These are phyloP conservation scores for Clavelina lepadiformis DNA, from an alignment of 23 tunicate species.

Conservation along the genomic window DNA sequence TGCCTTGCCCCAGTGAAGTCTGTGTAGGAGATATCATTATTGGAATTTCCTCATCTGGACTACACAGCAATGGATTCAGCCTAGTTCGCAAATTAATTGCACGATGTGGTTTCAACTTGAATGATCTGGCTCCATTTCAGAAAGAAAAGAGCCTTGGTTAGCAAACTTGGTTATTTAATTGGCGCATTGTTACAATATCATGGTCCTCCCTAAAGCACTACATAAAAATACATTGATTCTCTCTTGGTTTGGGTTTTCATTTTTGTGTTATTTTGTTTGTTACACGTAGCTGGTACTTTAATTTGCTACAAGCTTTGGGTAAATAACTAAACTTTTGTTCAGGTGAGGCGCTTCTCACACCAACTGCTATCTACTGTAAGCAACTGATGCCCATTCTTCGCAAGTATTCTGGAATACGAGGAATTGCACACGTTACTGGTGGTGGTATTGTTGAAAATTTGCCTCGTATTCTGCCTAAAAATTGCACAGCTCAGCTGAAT, in stretches of 20 bases:
- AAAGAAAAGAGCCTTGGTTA: background rate
- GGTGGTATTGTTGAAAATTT: slow-evolving; percentile 76
- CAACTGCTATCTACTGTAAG: slow-evolving; percentile 65
- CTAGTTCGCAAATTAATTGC: slow-evolving; percentile 59
- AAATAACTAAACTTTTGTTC: too few species aligned
- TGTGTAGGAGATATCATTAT: slow-evolving; percentile 45
- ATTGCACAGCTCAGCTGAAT: slow-evolving; percentile 31
- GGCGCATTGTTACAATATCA: too few species aligned
- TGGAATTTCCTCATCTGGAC: slow-evolving; percentile 62
- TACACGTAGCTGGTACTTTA: too few species aligned
- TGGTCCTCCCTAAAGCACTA: too few species aligned
- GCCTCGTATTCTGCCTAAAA: slow-evolving; percentile 53
- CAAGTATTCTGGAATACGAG: slow-evolving; percentile 6
- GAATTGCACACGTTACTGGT: slow-evolving; percentile 71
- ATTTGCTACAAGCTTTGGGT: too few species aligned
- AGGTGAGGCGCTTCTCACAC: slow-evolving; percentile 58
- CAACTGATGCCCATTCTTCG: slow-evolving; percentile 55
- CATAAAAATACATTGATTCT: too few species aligned
- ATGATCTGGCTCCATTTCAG: slow-evolving; percentile 39
- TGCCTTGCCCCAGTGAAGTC: slow-evolving; percentile 50
- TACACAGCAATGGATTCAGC: slow-evolving; percentile 88
- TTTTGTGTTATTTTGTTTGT: too few species aligned
- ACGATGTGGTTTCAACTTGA: slow-evolving; percentile 26
- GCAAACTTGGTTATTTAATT: too few species aligned
- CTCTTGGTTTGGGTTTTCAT: too few species aligned